These are phyloP conservation scores for Onthophagus taurus DNA, from an alignment of 1,140 invertebrate species.

Conservation along the genomic window DNA sequence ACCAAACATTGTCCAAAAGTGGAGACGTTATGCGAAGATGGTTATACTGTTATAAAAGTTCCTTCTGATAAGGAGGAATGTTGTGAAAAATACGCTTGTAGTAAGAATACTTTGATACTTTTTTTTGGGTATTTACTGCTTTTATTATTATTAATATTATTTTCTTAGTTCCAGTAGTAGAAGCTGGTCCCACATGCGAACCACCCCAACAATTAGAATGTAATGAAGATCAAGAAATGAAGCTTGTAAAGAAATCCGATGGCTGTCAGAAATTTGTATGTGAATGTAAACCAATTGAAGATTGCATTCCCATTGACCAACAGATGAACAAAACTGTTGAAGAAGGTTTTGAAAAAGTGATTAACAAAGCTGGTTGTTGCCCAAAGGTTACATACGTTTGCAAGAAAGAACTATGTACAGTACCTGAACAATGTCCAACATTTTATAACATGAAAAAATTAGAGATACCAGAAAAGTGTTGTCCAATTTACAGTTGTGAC, in stretches of 20 bases:
- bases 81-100: constrained; percentile 59
- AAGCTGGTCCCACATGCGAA: constrained; percentile 43
- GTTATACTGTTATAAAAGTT: constrained; percentile 42
- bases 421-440: constrained; percentile 45
- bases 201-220: constrained; percentile 55
- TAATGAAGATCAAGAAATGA: constrained; percentile 57
- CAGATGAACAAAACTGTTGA: constrained; percentile 40
- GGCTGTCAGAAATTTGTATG: constrained; percentile 61
- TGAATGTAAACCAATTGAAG: constrained; percentile 57
- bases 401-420: constrained; percentile 49
- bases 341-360: constrained; percentile 40
- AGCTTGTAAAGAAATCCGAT: constrained; percentile 47
- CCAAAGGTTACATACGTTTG: constrained; percentile 50
- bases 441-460: constrained; percentile 43
- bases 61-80: constrained; percentile 49
- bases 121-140: not conserved
- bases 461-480: constrained; percentile 48
- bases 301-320: constrained; percentile 47
- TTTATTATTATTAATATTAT: constrained; percentile 10
- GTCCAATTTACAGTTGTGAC: constrained; percentile 54
- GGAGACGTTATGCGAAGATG: constrained; percentile 49
- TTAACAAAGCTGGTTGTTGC: constrained; percentile 52
- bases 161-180: constrained; percentile 43
- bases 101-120: constrained; percentile 33
- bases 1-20: constrained; percentile 46